Percentiles rank a stretch among this genome's conserved stretches.
Conservation (phyloP, 2,888 invertebrate species). For the Chalcosyrphus nemorum region DNA sequence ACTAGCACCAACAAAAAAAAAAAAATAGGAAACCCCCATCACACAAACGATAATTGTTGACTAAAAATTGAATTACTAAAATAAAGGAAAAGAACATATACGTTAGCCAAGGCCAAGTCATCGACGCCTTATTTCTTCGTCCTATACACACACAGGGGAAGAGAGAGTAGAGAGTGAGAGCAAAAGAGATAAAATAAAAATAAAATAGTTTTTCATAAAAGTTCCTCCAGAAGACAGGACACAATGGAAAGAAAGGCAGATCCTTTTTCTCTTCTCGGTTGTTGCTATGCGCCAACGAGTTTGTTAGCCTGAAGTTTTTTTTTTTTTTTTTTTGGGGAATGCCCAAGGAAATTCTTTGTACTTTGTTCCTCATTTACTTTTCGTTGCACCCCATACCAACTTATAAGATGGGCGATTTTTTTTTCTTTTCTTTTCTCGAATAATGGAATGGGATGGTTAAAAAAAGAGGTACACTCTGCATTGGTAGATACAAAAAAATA, state of each 20-base stretch:
- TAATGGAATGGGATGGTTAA: too few relatives aligned
- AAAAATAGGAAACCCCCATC: slow-evolving; percentile 16
- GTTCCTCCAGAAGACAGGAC: slow-evolving; percentile 28
- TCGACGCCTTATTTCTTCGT: background rate
- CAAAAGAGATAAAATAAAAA: too few relatives aligned
- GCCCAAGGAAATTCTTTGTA: slow-evolving; percentile 27
- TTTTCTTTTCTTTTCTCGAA: background rate
- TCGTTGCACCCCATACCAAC: background rate
- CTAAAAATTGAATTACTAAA: slow-evolving; percentile 44
- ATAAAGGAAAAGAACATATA: slow-evolving; percentile 5
- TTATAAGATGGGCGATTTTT: background rate
- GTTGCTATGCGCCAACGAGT: slow-evolving; percentile 43
- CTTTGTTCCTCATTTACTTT: slow-evolving; percentile 16
- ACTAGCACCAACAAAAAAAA: too few relatives aligned
- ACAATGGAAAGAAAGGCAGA: slow-evolving; percentile 5
- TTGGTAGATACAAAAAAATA: background rate
- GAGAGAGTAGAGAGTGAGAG: too few relatives aligned
- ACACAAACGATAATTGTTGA: slow-evolving; percentile 47
- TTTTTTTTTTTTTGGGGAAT: slow-evolving; percentile 7
- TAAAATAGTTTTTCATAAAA: slow-evolving; percentile 45
- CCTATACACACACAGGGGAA: background rate
- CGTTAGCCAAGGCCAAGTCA: slow-evolving; percentile 39
- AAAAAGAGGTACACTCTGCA: background rate
- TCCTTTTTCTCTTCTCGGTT: slow-evolving; percentile 4
- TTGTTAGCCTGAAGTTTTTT: slow-evolving; percentile 24